Evolutionary conservation across 92 coral and sea anemone genomes (phyloP).

Genomic region (Meandrina meandrites): DNA sequence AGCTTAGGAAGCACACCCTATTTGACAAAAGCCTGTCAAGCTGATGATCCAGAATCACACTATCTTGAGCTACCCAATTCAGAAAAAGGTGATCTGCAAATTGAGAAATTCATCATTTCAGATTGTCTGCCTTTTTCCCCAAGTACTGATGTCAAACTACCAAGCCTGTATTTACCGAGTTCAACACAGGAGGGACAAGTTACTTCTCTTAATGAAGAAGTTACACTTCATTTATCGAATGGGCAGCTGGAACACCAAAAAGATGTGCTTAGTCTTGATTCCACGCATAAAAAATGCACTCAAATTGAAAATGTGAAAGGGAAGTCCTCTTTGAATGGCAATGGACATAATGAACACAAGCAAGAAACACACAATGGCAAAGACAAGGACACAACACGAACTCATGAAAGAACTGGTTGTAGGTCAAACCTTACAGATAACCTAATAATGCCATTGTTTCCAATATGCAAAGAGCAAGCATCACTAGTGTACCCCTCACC

Average conservation of each 20-base stretch:
- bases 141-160: background rate
- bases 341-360: background rate
- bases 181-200: background rate
- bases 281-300: background rate
- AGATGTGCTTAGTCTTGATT: background rate
- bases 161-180: background rate
- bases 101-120: background rate
- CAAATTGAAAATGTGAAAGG: background rate
- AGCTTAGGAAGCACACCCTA: background rate
- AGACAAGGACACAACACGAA: background rate
- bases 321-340: background rate
- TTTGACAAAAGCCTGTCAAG: background rate
- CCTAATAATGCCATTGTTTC: background rate
- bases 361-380: background rate
- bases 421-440: background rate
- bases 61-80: conserved; percentile 19
- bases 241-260: conserved; percentile 4
- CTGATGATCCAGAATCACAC: conserved; percentile 10
- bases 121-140: background rate
- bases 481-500: background rate
- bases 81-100: background rate
- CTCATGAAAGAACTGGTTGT: background rate
- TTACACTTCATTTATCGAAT: background rate
- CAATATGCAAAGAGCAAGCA: background rate
- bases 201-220: background rate